phyloP scores from a whole-genome alignment of 2,888 invertebrate species.

The Sphaerophoria taeniata region DNA sequence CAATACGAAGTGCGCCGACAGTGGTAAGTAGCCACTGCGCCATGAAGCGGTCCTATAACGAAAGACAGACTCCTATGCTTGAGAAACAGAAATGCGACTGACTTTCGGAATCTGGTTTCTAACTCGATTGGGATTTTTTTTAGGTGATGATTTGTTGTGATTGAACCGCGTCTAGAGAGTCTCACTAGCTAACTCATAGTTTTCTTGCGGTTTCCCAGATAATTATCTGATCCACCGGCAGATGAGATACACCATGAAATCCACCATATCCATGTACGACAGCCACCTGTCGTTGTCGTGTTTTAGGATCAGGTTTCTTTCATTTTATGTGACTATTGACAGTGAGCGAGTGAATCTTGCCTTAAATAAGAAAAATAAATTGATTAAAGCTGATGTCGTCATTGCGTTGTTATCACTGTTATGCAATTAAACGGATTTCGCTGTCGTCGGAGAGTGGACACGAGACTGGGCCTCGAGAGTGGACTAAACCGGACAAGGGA shows the following conservation, averaged over 20 bases:
- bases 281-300: constrained; percentile 22
- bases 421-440: constrained; percentile 44
- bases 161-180: constrained; percentile 43
- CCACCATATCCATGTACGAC: neutral
- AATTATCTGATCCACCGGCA: constrained; percentile 21
- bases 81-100: constrained; percentile 12
- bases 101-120: constrained; percentile 35
- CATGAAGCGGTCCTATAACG: no score
- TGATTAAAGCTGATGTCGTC: constrained; percentile 58
- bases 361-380: constrained; percentile 54
- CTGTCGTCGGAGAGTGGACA: constrained; percentile 2
- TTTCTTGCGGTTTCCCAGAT: constrained; percentile 46
- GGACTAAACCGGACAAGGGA: neutral
- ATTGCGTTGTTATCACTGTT: constrained; percentile 65
- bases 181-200: constrained; percentile 4
- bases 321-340: constrained; percentile 19
- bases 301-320: constrained; percentile 6
- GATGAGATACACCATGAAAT: constrained; percentile 4
- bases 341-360: constrained; percentile 42
- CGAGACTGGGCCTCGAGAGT: neutral
- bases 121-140: constrained; percentile 4
- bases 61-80: neutral
- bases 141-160: constrained; percentile 45
- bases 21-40: no score
- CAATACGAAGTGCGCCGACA: no score